Evolutionary conservation across 2,113 vertebrate genomes (phyloP), one percentile per base, ranked within the genome.

Genomic region (Macrotis lagotis): DNA sequence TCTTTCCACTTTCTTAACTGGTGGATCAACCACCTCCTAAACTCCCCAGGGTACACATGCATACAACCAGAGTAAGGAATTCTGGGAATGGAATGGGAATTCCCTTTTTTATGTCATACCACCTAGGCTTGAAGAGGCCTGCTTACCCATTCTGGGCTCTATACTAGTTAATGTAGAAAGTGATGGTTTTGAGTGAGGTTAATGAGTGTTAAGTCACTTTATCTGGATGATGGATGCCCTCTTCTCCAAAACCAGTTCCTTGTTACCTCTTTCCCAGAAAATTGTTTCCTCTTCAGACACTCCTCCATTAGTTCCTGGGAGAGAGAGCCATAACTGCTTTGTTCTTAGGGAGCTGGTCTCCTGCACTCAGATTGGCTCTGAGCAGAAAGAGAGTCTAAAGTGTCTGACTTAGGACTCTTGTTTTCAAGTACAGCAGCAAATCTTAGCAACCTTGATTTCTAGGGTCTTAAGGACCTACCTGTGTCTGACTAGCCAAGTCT

Each of bases 361-460:
- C 74, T 93, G 3, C 25, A 91, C 37, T 93, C 83, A n/a, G n/a
- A n/a, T n/a, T 94, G 12, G 48, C 93, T 92, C 52, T 24, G 94
- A 49, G 90, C 51, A 66, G 44, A 94, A 51, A 88, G 95, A 51
- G 50, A 48, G n/a, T 48, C 3, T 94, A 88, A 59, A 48, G 94
- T 95, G 26, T 22, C 47, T 94, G 28, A 95, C 37, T 66, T 66
- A 66, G 3, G 12, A 66, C 37, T 74, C 14, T 59, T 59, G n/a
- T 66, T 37, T 19, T 74, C 66, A 74, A 8, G 16, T 19, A 74
- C n/a, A 19, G 66, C 44, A 2, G 8, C 37, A 66, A 37, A 37
- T 66, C n/a, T 74, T n/a, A n/a, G 66, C 44, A 44, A 74, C 66
- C 96, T 83, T 92, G 91, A 94, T 48, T 51, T 89, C 28, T 47